These are phyloP conservation scores for Drosophila navojoa DNA, from an alignment of 1,140 invertebrate species.

Conservation along the genomic window DNA sequence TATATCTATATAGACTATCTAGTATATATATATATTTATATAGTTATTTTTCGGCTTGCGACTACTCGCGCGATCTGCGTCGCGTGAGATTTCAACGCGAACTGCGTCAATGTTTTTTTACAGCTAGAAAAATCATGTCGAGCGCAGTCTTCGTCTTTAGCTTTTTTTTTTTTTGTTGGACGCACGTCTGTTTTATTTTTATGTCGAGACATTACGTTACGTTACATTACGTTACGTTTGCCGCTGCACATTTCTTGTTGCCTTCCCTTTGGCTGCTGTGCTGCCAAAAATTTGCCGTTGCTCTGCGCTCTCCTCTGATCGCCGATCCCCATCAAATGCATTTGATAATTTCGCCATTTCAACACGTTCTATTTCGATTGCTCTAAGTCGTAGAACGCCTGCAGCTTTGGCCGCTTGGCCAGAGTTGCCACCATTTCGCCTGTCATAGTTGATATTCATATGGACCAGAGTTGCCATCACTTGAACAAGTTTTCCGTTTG, in stretches of 20 bases:
- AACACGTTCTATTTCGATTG: not conserved
- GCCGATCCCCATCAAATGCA: no score
- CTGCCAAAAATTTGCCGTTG: conserved; percentile 21
- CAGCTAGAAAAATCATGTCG: conserved; percentile 50
- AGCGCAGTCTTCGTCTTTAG: conserved; percentile 15
- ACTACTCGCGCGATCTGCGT: conserved; percentile 60
- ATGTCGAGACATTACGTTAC: not conserved
- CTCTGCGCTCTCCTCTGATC: no score
- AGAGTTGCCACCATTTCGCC: no score
- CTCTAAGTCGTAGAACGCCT: no score
- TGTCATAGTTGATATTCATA: no score
- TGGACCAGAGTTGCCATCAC: no score
- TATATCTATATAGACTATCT: conserved; percentile 4
- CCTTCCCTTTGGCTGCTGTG: not conserved
- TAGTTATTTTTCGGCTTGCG: conserved; percentile 1
- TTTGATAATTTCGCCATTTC: no score
- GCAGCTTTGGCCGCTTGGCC: not conserved
- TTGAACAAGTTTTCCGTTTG: no score
- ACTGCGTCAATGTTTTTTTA: conserved; percentile 57
- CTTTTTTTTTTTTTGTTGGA: not conserved
- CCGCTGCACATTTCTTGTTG: conserved; percentile 31
- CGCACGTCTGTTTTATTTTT: conserved; percentile 17
- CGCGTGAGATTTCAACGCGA: conserved; percentile 72
- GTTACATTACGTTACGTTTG: not conserved
- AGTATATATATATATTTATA: conserved; percentile 11